These are phyloP conservation scores for Xerus rutilus DNA, from an alignment of 2,797 vertebrate genomes.

Conservation along the genomic window DNA sequence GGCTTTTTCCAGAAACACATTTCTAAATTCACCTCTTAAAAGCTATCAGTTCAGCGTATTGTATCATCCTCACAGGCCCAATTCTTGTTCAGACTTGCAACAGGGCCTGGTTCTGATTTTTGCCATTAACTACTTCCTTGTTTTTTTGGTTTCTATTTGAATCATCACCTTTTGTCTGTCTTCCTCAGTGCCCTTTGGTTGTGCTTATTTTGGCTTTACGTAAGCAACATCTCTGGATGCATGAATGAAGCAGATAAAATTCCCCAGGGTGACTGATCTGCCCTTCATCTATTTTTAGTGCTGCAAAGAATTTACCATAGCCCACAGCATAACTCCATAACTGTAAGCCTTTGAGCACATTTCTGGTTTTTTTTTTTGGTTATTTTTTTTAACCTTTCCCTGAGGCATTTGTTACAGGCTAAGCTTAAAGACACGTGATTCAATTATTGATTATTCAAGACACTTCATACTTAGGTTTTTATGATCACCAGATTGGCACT, in stretches of 20 bases:
- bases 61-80: neutral
- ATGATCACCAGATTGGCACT: constrained; percentile 11
- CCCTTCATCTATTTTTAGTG: constrained; percentile 81
- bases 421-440: constrained; percentile 54
- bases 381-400: neutral
- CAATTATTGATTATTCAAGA: constrained; percentile 46
- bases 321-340: constrained; percentile 69
- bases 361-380: neutral
- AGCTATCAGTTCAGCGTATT: constrained; percentile 32
- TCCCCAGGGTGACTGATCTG: constrained; percentile 74
- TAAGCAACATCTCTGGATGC: constrained; percentile 74
- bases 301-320: constrained; percentile 68
- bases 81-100: constrained; percentile 35
- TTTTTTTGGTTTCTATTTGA: constrained; percentile 62
- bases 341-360: constrained; percentile 59
- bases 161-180: constrained; percentile 33
- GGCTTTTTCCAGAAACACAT: constrained; percentile 48
- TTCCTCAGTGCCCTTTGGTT: constrained; percentile 35
- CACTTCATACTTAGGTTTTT: constrained; percentile 3
- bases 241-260: constrained; percentile 79
- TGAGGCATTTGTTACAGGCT: constrained; percentile 47
- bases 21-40: constrained; percentile 67
- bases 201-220: constrained; percentile 71
- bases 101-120: neutral
- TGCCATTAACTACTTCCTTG: neutral